phyloP scores from a whole-genome alignment of 2,888 invertebrate genomes.

The Tetragonula carbonaria region DNA sequence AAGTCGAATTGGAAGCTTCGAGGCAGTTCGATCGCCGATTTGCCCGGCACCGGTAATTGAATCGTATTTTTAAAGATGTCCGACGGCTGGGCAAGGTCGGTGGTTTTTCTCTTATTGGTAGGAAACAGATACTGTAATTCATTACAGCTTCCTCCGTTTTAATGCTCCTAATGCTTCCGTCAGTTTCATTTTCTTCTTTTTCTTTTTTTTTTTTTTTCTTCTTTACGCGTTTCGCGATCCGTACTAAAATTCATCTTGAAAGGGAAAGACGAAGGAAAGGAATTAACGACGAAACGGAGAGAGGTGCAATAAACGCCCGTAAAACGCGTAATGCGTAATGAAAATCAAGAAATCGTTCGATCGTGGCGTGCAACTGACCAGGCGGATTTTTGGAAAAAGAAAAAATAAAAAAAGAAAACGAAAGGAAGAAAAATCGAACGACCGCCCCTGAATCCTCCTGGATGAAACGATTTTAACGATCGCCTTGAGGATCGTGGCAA shows the following conservation, averaged over 20 bases:
- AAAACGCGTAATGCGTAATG: constrained; percentile 26
- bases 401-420: not conserved
- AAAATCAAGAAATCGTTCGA: constrained; percentile 24
- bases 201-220: no score
- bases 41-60: constrained; percentile 24
- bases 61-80: constrained; percentile 40
- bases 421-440: not conserved
- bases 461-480: constrained; percentile 22
- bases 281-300: constrained; percentile 13
- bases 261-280: constrained; percentile 4
- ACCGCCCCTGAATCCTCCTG: not conserved
- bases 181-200: not conserved
- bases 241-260: constrained; percentile 45
- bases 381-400: not conserved
- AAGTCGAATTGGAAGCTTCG: not conserved
- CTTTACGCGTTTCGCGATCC: constrained; percentile 19
- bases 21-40: constrained; percentile 8
- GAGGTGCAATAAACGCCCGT: constrained; percentile 5
- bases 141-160: constrained; percentile 57
- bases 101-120: constrained; percentile 45
- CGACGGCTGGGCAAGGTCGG: constrained; percentile 43
- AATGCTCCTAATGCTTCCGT: constrained; percentile 56
- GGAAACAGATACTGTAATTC: constrained; percentile 63
- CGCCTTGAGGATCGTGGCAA: not conserved
- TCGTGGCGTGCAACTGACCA: constrained; percentile 12